Evolutionary conservation across 2,888 invertebrate genomes (phyloP).

Genomic region (Drosophila multiciliata): DNA sequence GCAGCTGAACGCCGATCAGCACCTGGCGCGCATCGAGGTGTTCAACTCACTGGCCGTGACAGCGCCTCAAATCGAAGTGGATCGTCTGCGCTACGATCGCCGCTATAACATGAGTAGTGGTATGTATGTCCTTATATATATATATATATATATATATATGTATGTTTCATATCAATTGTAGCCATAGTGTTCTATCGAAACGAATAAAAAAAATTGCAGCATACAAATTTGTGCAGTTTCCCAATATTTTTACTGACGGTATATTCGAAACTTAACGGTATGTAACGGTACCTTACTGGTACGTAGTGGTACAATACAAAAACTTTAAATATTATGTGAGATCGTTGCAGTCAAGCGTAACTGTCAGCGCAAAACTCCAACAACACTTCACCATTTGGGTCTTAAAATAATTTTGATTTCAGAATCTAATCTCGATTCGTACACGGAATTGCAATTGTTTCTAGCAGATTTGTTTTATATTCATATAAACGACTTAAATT

Average conservation of each 20-base stretch:
- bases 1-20: constrained; percentile 82
- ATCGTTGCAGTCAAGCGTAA: neutral
- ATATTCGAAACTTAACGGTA: neutral
- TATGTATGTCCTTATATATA: constrained; percentile 36
- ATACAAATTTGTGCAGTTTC: neutral
- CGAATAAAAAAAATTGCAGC: neutral
- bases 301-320: neutral
- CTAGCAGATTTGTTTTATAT: neutral
- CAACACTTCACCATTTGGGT: neutral
- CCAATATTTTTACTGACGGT: neutral
- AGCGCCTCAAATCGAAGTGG: constrained; percentile 91
- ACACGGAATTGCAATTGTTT: neutral
- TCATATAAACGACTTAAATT: neutral
- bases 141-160: neutral
- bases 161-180: neutral
- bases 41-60: constrained; percentile 93
- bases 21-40: constrained; percentile 87
- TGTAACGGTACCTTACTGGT: neutral
- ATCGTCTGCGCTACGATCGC: constrained; percentile 84
- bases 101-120: constrained; percentile 83
- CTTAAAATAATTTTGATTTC: neutral
- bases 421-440: neutral
- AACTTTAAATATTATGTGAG: neutral
- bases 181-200: neutral
- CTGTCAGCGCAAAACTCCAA: neutral